Conservation (phyloP, 2,113 vertebrate species). For the Limnothrissa miodon region DNA sequence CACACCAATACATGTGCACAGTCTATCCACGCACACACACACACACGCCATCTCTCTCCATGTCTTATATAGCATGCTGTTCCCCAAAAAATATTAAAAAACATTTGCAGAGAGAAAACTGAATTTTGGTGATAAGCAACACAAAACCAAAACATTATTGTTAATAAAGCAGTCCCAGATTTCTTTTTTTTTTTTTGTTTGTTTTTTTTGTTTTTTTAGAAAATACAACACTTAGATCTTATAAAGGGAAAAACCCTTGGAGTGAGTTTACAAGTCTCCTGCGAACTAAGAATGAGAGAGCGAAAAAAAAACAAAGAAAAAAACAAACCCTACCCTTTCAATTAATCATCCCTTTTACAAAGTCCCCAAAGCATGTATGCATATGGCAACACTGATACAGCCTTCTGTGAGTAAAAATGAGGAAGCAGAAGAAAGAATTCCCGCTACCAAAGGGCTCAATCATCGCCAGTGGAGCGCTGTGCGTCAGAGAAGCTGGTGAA, state of each 20-base stretch:
- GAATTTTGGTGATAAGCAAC: slow-evolving; percentile 45
- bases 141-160: slow-evolving; percentile 17
- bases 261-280: slow-evolving; percentile 30
- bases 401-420: slow-evolving; percentile 16
- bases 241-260: slow-evolving; percentile 32
- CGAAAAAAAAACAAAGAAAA: neutral
- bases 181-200: neutral
- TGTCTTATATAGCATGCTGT: neutral
- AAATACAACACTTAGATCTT: slow-evolving; percentile 28
- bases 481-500: neutral
- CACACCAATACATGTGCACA: neutral
- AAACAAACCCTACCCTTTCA: slow-evolving; percentile 33
- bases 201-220: neutral
- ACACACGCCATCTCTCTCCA: neutral
- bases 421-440: neutral
- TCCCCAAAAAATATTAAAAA: slow-evolving; percentile 16
- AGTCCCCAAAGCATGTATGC: slow-evolving; percentile 34
- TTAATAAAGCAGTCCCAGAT: neutral
- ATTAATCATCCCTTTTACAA: slow-evolving; percentile 41
- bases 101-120: slow-evolving; percentile 21
- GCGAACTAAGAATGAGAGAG: slow-evolving; percentile 26
- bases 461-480: neutral
- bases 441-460: slow-evolving; percentile 28
- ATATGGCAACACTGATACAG: slow-evolving; percentile 44
- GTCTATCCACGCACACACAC: neutral